Evolutionary conservation across 2,113 vertebrate genomes (phyloP), one percentile per base, ranked within the genome.

Genomic region (Pithys albifrons): DNA sequence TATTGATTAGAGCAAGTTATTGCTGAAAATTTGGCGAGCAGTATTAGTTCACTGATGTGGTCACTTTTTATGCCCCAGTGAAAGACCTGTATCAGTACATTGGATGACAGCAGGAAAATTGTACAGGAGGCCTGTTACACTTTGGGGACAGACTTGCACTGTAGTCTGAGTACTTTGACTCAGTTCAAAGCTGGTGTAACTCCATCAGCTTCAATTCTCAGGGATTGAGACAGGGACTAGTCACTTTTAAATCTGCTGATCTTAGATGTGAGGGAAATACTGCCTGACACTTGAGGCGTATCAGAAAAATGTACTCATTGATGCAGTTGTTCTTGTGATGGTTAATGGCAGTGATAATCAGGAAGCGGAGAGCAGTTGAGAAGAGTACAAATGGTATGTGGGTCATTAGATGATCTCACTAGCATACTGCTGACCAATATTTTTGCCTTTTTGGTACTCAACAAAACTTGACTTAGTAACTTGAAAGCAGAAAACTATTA

Each of bases 351-450:
- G 89, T 88, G 93, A 73, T 96, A 96, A 97, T 95, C 89, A 95
- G 95, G 94, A 95, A 91, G 80, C 85, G 97, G 89, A 88, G 69
- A 67, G 89, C 91, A 95, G 89, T 70, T 97, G 95, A 97, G 97
- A 97, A 85, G 84, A 93, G 82, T 90, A 85, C 91, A 75, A 73
- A 58, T 82, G 73, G 72, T 91, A 94, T 85, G 78, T 92, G 88
- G 54, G 83, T 97, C 92, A 95, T 96, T 95, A 97, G 95, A 41
- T 61, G 51, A 78, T 94, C 83, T 93, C 83, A 88, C 48, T 72
- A 95, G 82, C 64, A 43, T 90, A 85, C 81, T 75, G 69, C 89
- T 96, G 96, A 94, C 89, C 84, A 91, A 16, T 93, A 93, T 95
- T 96, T 97, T 91, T 97, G 92, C 88, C 93, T 95, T 97, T 93